A percentile compares a stretch with the other conserved stretches of the same genome.
These are phyloP conservation scores for Sitophilus oryzae DNA, from an alignment of 1,140 invertebrate species.

Conservation along the genomic window DNA sequence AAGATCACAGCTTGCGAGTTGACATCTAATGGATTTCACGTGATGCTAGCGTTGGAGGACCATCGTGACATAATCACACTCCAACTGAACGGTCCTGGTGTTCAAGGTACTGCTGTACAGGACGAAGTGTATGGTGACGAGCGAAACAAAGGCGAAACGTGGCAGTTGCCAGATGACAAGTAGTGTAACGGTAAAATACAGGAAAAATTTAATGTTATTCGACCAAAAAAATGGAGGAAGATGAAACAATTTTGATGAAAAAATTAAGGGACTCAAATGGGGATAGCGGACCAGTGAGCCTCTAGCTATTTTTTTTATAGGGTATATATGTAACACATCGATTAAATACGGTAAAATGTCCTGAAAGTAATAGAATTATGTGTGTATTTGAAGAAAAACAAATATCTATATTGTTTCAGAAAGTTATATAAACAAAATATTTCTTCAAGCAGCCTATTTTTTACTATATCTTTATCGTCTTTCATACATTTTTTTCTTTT, in stretches of 20 bases:
- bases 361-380: too few relatives aligned
- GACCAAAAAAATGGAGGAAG: slow-evolving; percentile 1
- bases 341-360: too few relatives aligned
- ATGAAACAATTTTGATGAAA: neutral
- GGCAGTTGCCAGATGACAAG: slow-evolving; percentile 44
- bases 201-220: neutral
- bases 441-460: too few relatives aligned
- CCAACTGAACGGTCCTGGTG: slow-evolving; percentile 51
- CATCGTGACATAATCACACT: slow-evolving; percentile 58
- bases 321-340: too few relatives aligned
- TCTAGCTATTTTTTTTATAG: too few relatives aligned
- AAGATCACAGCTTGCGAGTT: slow-evolving; percentile 72
- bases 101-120: slow-evolving; percentile 38
- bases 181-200: slow-evolving; percentile 8
- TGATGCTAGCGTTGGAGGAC: slow-evolving; percentile 63
- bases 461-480: too few relatives aligned
- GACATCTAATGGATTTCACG: slow-evolving; percentile 60
- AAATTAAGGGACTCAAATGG: neutral
- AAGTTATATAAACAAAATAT: too few relatives aligned
- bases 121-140: slow-evolving; percentile 47
- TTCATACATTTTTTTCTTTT: too few relatives aligned
- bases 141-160: slow-evolving; percentile 48
- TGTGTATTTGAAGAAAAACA: too few relatives aligned
- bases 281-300: neutral
- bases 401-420: too few relatives aligned